Evolutionary conservation across 2,888 invertebrate genomes (phyloP).

Genomic region (Caenorhabditis sulstoni): DNA sequence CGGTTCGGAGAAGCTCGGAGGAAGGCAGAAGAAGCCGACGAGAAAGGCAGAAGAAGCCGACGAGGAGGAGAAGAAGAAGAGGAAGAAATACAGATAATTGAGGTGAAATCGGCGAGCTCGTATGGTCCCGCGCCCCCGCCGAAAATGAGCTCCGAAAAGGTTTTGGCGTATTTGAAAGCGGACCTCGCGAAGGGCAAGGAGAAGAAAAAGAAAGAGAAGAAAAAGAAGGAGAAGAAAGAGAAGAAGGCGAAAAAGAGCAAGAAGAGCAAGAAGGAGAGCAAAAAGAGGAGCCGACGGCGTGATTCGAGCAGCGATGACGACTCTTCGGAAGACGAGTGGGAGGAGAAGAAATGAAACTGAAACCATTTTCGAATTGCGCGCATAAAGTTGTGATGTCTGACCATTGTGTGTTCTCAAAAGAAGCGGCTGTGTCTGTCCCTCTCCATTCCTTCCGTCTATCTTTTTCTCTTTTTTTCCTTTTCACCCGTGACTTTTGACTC

Average conservation of each 20-base stretch:
- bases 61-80: constrained; percentile 16
- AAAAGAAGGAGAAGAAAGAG: constrained; percentile 32
- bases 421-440: constrained; percentile 35
- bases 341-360: constrained; percentile 30
- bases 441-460: background rate
- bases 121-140: constrained; percentile 29
- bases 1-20: constrained; percentile 1
- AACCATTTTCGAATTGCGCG: background rate
- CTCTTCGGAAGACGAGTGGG: constrained; percentile 19
- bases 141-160: constrained; percentile 23
- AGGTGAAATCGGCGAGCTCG: background rate
- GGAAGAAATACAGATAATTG: background rate
- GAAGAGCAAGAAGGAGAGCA: constrained; percentile 27
- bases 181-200: constrained; percentile 57
- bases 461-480: constrained; percentile 19
- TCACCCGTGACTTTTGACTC: constrained; percentile 38
- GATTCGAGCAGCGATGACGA: constrained; percentile 16
- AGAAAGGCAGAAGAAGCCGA: constrained; percentile 52
- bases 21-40: constrained; percentile 1
- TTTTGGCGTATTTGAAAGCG: constrained; percentile 63
- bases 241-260: constrained; percentile 43
- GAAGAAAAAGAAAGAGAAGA: constrained; percentile 42
- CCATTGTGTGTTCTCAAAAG: constrained; percentile 7
- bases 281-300: constrained; percentile 1
- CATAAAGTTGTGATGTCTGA: constrained; percentile 31